Percentiles rank a stretch among this genome's conserved stretches.
Conservation (phyloP, 2,888 invertebrate genomes). For the Aleiodes alternator region DNA sequence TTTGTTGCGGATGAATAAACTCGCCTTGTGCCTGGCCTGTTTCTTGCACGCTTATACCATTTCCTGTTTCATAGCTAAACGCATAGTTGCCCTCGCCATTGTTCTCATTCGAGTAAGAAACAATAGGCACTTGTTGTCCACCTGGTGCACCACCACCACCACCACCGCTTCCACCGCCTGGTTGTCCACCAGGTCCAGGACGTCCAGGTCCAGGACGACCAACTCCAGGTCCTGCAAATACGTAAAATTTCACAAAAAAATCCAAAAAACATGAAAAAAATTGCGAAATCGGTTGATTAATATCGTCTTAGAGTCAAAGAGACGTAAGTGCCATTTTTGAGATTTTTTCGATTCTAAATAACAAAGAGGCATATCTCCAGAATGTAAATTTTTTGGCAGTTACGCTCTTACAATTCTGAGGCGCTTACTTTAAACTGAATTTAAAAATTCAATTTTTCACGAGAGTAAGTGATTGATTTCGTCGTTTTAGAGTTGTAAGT, state of each 20-base stretch:
- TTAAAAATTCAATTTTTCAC: no score
- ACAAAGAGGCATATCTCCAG: no score
- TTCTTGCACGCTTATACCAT: constrained; percentile 69
- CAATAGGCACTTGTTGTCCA: constrained; percentile 66
- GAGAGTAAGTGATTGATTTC: no score
- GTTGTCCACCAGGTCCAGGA: constrained; percentile 45
- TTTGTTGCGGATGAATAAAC: constrained; percentile 33
- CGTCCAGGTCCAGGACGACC: constrained; percentile 51
- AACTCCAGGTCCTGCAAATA: constrained; percentile 46
- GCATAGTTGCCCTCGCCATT: constrained; percentile 69
- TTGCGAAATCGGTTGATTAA: not conserved
- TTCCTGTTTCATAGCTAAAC: constrained; percentile 71
- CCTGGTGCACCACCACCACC: constrained; percentile 55
- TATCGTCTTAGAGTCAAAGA: no score
- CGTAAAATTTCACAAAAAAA: not conserved
- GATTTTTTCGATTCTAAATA: no score
- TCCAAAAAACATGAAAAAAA: not conserved
- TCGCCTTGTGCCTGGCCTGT: constrained; percentile 68
- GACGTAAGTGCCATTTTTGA: no score
- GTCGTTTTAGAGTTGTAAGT: no score
- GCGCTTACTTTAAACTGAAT: no score
- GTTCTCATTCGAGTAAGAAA: constrained; percentile 66
- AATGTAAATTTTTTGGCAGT: no score
- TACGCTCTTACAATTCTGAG: no score
- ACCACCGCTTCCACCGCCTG: constrained; percentile 50